Percentiles rank a stretch among this genome's conserved stretches.
Evolutionary conservation across 2,113 vertebrate species (phyloP).

Genomic region (Oncorhynchus nerka): DNA sequence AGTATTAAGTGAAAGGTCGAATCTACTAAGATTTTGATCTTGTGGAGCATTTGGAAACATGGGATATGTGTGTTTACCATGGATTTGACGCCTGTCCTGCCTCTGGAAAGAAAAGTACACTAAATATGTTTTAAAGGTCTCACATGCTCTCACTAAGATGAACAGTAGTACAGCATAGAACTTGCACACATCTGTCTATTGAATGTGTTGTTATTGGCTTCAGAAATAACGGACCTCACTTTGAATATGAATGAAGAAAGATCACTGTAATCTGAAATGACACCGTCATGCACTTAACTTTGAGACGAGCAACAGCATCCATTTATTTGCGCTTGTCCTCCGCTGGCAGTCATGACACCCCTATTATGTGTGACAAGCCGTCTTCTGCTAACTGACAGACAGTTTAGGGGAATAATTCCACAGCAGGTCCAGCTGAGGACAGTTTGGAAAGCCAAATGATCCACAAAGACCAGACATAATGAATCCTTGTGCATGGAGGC

Average conservation of each 20-base stretch:
- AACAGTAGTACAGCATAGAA: neutral
- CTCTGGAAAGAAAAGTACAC: neutral
- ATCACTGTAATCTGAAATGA: neutral
- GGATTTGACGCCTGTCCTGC: neutral
- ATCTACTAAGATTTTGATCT: neutral
- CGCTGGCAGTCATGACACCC: neutral
- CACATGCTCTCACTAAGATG: too few species aligned
- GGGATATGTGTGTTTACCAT: neutral
- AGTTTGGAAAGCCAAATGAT: too few species aligned
- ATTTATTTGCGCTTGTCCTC: neutral
- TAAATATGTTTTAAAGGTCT: too few species aligned
- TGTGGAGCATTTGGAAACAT: neutral
- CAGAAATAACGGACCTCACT: neutral
- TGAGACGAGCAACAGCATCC: neutral
- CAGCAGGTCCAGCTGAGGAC: conserved; percentile 34
- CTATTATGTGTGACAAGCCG: conserved; percentile 9
- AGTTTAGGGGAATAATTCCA: conserved; percentile 36
- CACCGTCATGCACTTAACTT: neutral
- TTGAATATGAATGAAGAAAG: neutral
- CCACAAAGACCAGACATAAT: conserved; percentile 45
- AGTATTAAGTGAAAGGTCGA: neutral
- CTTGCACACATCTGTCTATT: neutral
- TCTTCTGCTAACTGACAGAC: conserved; percentile 16
- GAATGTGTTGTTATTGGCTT: neutral
- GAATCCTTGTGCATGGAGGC: conserved; percentile 52